Conservation (phyloP, 2,888 invertebrate species). For the Meiosimyza decipiens region DNA sequence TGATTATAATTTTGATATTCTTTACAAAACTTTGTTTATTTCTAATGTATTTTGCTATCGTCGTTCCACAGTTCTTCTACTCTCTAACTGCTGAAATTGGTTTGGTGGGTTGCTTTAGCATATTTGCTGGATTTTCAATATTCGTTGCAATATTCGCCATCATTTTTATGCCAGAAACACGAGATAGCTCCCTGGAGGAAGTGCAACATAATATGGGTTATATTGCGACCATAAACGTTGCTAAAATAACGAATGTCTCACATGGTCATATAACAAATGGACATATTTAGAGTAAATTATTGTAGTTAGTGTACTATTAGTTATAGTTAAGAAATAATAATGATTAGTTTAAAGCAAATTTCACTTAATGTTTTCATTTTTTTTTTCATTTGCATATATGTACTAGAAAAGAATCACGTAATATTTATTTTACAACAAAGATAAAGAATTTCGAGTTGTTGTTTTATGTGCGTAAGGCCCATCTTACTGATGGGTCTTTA, state of each 20-base stretch:
- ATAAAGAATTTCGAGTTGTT: too few relatives aligned
- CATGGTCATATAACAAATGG: conserved; percentile 48
- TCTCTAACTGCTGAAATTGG: conserved; percentile 48
- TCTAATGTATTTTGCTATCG: not conserved
- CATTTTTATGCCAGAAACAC: conserved; percentile 57
- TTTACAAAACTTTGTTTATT: not conserved
- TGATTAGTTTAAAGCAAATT: too few relatives aligned
- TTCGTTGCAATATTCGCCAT: conserved; percentile 53
- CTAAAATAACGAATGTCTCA: conserved; percentile 42
- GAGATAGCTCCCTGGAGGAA: conserved; percentile 51
- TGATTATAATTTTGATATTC: conserved; percentile 15
- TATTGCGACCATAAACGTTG: conserved; percentile 41
- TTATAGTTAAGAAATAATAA: not conserved
- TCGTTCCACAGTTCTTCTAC: conserved; percentile 46
- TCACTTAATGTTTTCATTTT: too few relatives aligned
- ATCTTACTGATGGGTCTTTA: too few relatives aligned
- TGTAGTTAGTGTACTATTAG: not conserved
- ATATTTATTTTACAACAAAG: too few relatives aligned
- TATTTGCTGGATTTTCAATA: conserved; percentile 56
- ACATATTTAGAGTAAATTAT: conserved; percentile 22
- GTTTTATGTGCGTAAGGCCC: too few relatives aligned
- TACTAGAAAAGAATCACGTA: too few relatives aligned
- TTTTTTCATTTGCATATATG: too few relatives aligned
- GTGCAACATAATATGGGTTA: conserved; percentile 53
- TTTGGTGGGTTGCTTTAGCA: conserved; percentile 47